Evolutionary conservation across 2,888 invertebrate species (phyloP), one percentile per base, ranked within the genome.

Genomic region (Gastracanthus pulcherrimus): DNA sequence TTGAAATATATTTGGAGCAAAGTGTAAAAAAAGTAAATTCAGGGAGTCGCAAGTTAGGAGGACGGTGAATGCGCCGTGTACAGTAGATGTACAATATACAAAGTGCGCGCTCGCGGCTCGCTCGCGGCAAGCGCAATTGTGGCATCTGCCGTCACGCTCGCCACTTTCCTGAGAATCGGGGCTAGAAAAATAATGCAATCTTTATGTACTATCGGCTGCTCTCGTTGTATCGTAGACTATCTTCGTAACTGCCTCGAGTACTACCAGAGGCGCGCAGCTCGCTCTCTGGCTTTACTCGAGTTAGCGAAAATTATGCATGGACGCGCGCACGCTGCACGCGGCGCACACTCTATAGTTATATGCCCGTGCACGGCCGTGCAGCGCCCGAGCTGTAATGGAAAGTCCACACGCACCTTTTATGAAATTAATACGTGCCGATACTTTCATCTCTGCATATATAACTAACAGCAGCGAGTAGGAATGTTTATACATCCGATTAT

Each of bases 121-220:
- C n/a, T n/a, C n/a, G n/a, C n/a, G n/a, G n/a, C n/a, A n/a, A n/a
- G n/a, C n/a, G n/a, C n/a, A n/a, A n/a, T n/a, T n/a, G n/a, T n/a
- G n/a, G n/a, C n/a, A n/a, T n/a, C n/a, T n/a, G n/a, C n/a, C n/a
- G 78, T 74, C 81, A 81, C 79, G 81, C 79, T 74, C 66, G 67
- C 67, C 79, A 80, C 79, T 74, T 64, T 64, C 67, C 55, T 85
- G 86, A 84, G 87, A 87, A 86, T 82, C 82, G 77, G 75, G 79
- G 81, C 75, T 75, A 77, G 79, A 72, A 83, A 83, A 85, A 72
- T 87, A 78, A 85, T 81, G 85, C 83, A 86, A 87, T 86, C 83
- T 80, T 78, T 74, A 70, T 29, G 31, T 58, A 19, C 60, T 77
- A 70, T 76, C 60, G 16, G n/a, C 16, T 31, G 38, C 51, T 75